Evolutionary conservation across 92 coral and sea anemone genomes (phyloP).

Genomic region (Porites cylindrica): DNA sequence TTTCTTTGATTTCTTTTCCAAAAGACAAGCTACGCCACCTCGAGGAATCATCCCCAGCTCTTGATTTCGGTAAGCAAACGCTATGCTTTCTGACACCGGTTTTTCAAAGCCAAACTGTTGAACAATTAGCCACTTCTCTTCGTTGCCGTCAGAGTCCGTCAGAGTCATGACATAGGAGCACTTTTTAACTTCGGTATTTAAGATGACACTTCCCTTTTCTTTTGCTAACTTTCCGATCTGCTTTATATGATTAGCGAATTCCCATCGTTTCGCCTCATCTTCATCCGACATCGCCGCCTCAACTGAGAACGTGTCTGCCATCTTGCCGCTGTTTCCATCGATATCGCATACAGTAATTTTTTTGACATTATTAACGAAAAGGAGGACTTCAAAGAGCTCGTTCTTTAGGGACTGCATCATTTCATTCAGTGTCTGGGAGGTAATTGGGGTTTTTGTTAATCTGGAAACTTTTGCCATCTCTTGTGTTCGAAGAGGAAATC

Average conservation of each 20-base stretch:
- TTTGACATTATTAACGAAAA: constrained; percentile 80
- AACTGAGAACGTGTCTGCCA: constrained; percentile 58
- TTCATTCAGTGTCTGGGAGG: constrained; percentile 16
- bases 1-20: not conserved
- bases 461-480: constrained; percentile 50
- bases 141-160: constrained; percentile 45
- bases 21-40: constrained; percentile 82
- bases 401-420: constrained; percentile 60
- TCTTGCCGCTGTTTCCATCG: constrained; percentile 42
- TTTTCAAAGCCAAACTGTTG: constrained; percentile 76
- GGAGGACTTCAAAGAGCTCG: constrained; percentile 71
- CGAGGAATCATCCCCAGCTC: constrained; percentile 81
- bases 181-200: constrained; percentile 21
- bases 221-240: constrained; percentile 7
- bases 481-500: constrained; percentile 61
- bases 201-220: not conserved
- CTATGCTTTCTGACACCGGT: constrained; percentile 2
- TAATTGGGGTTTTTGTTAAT: constrained; percentile 23
- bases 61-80: constrained; percentile 38
- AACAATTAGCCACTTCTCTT: constrained; percentile 67
- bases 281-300: constrained; percentile 43
- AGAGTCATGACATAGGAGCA: constrained; percentile 66
- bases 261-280: constrained; percentile 51
- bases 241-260: constrained; percentile 39
- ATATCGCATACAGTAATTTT: constrained; percentile 77